phyloP scores from a whole-genome alignment of 2,113 vertebrate genomes.

The Catharus fuscescens region DNA sequence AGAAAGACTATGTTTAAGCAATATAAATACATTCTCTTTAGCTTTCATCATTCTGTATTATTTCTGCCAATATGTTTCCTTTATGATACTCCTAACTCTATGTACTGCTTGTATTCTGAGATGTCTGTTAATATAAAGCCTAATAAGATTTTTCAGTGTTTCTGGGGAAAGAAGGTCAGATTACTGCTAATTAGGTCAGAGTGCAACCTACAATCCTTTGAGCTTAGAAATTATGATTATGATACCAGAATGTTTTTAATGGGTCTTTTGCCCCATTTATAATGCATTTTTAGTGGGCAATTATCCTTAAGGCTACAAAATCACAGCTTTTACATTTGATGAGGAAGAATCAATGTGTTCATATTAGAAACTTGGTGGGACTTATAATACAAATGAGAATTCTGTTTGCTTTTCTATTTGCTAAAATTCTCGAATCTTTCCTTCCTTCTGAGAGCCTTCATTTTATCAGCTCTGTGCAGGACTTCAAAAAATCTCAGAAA shows the following conservation, averaged over 20 bases:
- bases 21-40: background rate
- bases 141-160: background rate
- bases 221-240: conserved; percentile 18
- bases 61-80: background rate
- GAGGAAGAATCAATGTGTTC: conserved; percentile 28
- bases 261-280: background rate
- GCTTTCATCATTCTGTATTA: background rate
- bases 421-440: background rate
- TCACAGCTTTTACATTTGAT: conserved; percentile 38
- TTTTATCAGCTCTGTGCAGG: background rate
- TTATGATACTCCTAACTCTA: background rate
- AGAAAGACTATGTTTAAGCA: background rate
- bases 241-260: conserved; percentile 28
- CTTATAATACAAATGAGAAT: background rate
- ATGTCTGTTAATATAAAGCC: background rate
- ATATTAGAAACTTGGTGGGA: conserved; percentile 47
- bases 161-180: background rate
- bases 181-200: conserved; percentile 42
- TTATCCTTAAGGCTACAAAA: conserved; percentile 61
- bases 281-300: conserved; percentile 48
- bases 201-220: background rate
- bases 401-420: background rate
- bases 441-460: background rate
- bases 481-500: background rate
- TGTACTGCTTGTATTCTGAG: background rate